phyloP scores from a whole-genome alignment of 2,797 vertebrate genomes.

The Dryobates pubescens region DNA sequence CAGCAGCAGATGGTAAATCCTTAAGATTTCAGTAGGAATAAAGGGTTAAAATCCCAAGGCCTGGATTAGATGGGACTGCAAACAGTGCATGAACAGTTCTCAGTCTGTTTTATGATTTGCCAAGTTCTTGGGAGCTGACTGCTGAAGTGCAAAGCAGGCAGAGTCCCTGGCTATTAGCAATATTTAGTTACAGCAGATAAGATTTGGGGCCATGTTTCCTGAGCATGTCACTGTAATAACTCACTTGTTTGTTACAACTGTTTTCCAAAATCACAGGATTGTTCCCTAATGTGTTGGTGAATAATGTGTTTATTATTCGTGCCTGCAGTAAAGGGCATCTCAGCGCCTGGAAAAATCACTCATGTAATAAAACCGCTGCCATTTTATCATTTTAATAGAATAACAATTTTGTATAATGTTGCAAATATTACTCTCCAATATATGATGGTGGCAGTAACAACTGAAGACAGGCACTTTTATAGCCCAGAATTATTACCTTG shows the following conservation, averaged over 20 bases:
- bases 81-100: neutral
- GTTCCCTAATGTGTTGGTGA: slow-evolving; percentile 48
- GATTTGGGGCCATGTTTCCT: slow-evolving; percentile 15
- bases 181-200: slow-evolving; percentile 18
- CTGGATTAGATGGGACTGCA: slow-evolving; percentile 49
- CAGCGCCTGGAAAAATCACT: slow-evolving; percentile 55
- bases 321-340: slow-evolving; percentile 50
- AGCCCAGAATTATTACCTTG: slow-evolving; percentile 32
- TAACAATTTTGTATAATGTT: slow-evolving; percentile 49
- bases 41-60: slow-evolving; percentile 67
- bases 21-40: slow-evolving; percentile 17
- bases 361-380: slow-evolving; percentile 58
- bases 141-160: slow-evolving; percentile 3
- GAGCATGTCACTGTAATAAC: slow-evolving; percentile 10
- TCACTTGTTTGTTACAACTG: slow-evolving; percentile 27
- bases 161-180: slow-evolving; percentile 24
- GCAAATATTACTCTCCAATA: slow-evolving; percentile 13
- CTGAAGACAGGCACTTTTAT: slow-evolving; percentile 42
- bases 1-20: slow-evolving; percentile 50
- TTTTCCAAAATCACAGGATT: slow-evolving; percentile 29
- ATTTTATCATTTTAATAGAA: slow-evolving; percentile 65
- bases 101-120: slow-evolving; percentile 12
- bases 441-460: neutral
- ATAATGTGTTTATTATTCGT: slow-evolving; percentile 58
- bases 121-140: neutral